Percentiles rank a stretch among this genome's conserved stretches.
Evolutionary conservation across 2,888 invertebrate genomes (phyloP).

Genomic region (Apamea sordens): DNA sequence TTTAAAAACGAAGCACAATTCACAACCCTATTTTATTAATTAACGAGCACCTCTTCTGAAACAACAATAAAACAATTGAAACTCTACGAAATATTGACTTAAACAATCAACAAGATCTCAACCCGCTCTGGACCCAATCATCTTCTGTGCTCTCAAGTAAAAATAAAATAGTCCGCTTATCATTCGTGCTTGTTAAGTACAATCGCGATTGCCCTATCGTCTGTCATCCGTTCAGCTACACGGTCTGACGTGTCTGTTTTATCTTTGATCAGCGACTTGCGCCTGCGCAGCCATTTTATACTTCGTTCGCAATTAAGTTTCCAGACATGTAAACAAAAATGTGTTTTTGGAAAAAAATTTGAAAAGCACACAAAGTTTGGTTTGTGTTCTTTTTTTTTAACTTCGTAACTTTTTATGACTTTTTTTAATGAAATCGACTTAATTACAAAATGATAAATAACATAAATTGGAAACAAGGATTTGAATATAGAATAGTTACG

Average conservation of each 20-base stretch:
- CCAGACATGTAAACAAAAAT: not conserved
- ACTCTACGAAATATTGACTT: constrained; percentile 11
- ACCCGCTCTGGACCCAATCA: constrained; percentile 14
- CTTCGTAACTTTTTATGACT: not conserved
- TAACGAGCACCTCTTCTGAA: not conserved
- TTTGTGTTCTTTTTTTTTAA: not conserved
- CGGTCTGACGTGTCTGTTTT: constrained; percentile 53
- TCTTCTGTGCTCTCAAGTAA: constrained; percentile 33
- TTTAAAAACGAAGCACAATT: not conserved
- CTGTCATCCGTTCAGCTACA: constrained; percentile 50
- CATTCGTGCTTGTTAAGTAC: constrained; percentile 53
- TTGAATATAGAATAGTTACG: constrained; percentile 17
- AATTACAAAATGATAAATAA: not conserved
- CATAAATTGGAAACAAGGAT: not conserved
- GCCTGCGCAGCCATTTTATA: constrained; percentile 1
- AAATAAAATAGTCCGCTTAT: constrained; percentile 43
- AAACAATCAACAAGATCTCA: constrained; percentile 22
- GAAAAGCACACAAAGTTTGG: not conserved
- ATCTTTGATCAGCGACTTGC: constrained; percentile 48
- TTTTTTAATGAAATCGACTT: too few relatives aligned
- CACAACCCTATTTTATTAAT: not conserved
- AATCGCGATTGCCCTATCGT: constrained; percentile 46
- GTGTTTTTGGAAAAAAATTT: not conserved
- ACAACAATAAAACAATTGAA: not conserved
- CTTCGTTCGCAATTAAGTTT: not conserved